Percentiles rank a stretch among this genome's conserved stretches.
Evolutionary conservation across 2,113 vertebrate species (phyloP).

Genomic region (Tragelaphus buxtoni): DNA sequence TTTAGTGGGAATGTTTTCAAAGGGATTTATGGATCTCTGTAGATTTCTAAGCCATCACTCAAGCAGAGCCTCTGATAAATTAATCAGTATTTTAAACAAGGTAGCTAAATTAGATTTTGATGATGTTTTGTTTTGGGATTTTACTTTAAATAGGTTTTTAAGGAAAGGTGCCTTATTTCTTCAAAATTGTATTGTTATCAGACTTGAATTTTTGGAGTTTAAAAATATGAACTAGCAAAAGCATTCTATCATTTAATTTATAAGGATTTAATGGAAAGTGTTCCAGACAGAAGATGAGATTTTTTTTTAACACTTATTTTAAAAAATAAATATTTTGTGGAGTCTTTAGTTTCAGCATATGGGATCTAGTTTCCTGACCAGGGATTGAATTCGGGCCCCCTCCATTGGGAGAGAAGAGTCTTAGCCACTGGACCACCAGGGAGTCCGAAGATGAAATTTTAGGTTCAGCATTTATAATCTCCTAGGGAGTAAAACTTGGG

Average conservation of each 20-base stretch:
- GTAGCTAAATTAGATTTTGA: background rate
- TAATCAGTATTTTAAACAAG: constrained; percentile 3
- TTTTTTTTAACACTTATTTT: background rate
- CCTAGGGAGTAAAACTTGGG: background rate
- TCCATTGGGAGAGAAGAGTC: background rate
- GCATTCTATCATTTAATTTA: background rate
- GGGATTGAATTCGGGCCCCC: background rate
- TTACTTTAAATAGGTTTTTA: background rate
- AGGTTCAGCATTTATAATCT: background rate
- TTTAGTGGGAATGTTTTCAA: background rate
- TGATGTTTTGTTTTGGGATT: background rate
- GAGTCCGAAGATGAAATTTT: background rate
- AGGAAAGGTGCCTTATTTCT: background rate
- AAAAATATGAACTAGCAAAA: background rate
- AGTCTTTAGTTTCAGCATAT: background rate
- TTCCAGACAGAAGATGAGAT: background rate
- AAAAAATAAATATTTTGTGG: background rate
- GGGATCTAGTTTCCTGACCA: background rate
- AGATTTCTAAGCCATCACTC: background rate
- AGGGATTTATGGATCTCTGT: background rate
- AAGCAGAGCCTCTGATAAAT: background rate
- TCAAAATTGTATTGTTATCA: background rate
- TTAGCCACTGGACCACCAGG: background rate
- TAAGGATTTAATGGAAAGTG: background rate
- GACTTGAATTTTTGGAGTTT: background rate